These are phyloP conservation scores for Epirrita christyi DNA, from an alignment of 2,888 invertebrate genomes.

Conservation along the genomic window DNA sequence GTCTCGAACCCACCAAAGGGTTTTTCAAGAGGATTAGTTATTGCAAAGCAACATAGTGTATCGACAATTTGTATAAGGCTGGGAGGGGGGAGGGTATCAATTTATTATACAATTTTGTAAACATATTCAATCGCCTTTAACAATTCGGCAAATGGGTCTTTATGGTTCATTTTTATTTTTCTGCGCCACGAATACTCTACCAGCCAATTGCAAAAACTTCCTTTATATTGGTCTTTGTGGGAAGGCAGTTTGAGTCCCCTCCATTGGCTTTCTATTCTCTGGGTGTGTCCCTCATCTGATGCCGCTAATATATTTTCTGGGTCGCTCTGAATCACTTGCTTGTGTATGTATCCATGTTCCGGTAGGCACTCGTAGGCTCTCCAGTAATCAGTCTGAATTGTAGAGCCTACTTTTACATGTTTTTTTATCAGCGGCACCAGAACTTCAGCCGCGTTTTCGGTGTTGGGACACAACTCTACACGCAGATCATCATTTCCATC, in stretches of 20 bases:
- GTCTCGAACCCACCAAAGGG: too few relatives aligned
- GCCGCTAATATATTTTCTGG: constrained; percentile 29
- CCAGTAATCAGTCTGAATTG: constrained; percentile 40
- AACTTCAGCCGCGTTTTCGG: constrained; percentile 35
- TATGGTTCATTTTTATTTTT: background rate
- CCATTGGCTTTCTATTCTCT: constrained; percentile 36
- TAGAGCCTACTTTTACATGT: constrained; percentile 37
- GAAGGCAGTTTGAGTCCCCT: constrained; percentile 26
- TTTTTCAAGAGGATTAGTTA: too few relatives aligned
- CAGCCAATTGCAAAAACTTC: constrained; percentile 13
- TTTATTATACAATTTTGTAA: background rate
- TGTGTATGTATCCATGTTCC: constrained; percentile 35
- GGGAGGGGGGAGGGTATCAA: too few relatives aligned
- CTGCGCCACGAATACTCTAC: constrained; percentile 28
- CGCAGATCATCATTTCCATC: constrained; percentile 42
- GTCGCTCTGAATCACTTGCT: constrained; percentile 33
- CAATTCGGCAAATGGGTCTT: background rate
- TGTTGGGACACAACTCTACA: constrained; percentile 44
- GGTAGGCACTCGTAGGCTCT: constrained; percentile 31
- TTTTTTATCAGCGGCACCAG: constrained; percentile 42
- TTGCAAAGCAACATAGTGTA: too few relatives aligned
- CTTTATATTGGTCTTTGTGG: constrained; percentile 23
- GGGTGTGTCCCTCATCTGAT: constrained; percentile 38
- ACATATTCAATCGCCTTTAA: background rate
- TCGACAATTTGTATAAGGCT: too few relatives aligned